Evolutionary conservation across 2,113 vertebrate genomes (phyloP).

Genomic region (Lagopus leucura): DNA sequence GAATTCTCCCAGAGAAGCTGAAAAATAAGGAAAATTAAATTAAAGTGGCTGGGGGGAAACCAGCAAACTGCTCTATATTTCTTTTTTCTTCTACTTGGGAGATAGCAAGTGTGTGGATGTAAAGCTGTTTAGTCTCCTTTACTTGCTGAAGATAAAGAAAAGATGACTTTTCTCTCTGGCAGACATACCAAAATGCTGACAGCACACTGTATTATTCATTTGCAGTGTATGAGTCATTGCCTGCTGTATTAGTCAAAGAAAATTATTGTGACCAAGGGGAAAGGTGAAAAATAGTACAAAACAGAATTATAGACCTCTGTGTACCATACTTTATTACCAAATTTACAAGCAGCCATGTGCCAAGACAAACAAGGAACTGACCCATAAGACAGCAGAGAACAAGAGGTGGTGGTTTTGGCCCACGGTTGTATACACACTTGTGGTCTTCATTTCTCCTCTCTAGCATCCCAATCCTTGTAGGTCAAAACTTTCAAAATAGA

Average conservation of each 20-base stretch:
- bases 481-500: not conserved
- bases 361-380: conserved; percentile 9
- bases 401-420: conserved; percentile 7
- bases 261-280: conserved; percentile 60
- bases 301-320: conserved; percentile 47
- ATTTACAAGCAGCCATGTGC: conserved; percentile 47
- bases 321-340: conserved; percentile 39
- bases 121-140: not conserved
- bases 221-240: conserved; percentile 44
- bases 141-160: not conserved
- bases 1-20: not conserved
- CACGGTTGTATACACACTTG: not conserved
- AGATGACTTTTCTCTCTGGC: not conserved
- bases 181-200: conserved; percentile 38
- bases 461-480: not conserved
- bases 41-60: not conserved
- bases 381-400: conserved; percentile 12
- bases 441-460: conserved; percentile 32
- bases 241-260: conserved; percentile 54
- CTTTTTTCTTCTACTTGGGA: not conserved
- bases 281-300: conserved; percentile 39
- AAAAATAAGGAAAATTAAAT: conserved; percentile 15
- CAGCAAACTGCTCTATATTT: not conserved
- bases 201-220: conserved; percentile 12
- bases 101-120: not conserved